Evolutionary conservation across 2,113 vertebrate species (phyloP).

Genomic region (Meleagris gallopavo): DNA sequence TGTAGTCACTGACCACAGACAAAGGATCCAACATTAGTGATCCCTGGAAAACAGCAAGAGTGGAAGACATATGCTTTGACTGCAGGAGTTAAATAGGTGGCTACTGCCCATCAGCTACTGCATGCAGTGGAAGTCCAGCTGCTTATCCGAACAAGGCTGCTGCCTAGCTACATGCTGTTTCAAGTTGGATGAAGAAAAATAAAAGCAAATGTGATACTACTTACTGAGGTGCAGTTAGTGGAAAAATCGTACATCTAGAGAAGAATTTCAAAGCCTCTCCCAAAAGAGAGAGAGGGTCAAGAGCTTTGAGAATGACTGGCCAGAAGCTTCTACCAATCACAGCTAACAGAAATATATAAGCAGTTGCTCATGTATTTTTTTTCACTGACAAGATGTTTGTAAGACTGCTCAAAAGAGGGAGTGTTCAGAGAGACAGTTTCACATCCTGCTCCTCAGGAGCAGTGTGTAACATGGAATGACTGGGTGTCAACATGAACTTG

Average conservation of each 20-base stretch:
- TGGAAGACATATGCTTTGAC: background rate
- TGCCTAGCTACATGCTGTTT: background rate
- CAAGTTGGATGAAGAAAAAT: background rate
- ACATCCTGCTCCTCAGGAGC: background rate
- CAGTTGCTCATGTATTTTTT: background rate
- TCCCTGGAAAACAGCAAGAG: background rate
- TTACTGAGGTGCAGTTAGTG: background rate
- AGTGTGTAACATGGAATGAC: background rate
- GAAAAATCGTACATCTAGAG: background rate
- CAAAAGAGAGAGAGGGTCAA: background rate
- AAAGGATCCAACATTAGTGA: background rate
- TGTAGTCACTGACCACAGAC: background rate
- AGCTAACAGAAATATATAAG: background rate
- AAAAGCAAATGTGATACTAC: background rate
- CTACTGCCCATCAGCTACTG: background rate
- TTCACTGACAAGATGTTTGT: background rate
- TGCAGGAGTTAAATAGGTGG: background rate
- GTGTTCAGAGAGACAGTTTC: background rate
- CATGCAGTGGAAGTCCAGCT: background rate
- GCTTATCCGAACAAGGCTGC: background rate
- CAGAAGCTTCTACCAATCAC: constrained; percentile 8
- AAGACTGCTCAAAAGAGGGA: background rate
- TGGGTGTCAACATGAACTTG: background rate
- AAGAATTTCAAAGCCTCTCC: constrained; percentile 15
- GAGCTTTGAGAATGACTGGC: background rate